Conservation (phyloP, 64 coral and sea anemone genomes). For the Stylophora pistillata region DNA sequence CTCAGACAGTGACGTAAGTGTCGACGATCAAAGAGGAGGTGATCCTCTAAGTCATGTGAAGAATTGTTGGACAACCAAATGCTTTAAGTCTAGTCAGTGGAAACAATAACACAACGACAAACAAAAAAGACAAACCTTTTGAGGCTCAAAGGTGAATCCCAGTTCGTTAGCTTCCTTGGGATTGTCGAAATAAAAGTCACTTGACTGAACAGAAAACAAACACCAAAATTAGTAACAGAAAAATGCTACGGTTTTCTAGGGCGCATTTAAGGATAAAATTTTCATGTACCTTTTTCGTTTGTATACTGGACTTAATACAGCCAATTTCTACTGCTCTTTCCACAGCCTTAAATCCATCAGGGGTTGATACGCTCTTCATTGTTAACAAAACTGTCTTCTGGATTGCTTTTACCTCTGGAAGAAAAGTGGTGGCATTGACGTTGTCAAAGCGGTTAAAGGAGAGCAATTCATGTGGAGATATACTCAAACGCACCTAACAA, state of each 20-base stretch:
- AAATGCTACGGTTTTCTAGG: neutral
- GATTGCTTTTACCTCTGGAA: conserved; percentile 63
- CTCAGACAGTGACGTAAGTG: no score
- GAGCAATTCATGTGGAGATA: no score
- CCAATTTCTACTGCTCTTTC: conserved; percentile 85
- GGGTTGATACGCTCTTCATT: conserved; percentile 75
- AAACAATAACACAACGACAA: neutral
- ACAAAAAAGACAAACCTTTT: conserved; percentile 55
- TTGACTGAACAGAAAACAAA: conserved; percentile 67
- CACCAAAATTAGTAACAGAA: neutral
- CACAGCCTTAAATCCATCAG: conserved; percentile 74
- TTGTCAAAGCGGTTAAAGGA: no score
- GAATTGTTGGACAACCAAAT: no score
- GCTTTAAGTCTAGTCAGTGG: no score
- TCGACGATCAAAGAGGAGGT: no score
- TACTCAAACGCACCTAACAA: no score
- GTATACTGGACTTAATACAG: conserved; percentile 79
- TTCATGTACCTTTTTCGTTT: conserved; percentile 77
- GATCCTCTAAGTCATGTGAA: no score
- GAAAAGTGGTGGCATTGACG: neutral
- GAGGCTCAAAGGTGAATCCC: conserved; percentile 95
- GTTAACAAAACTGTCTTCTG: conserved; percentile 65
- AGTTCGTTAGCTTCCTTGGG: conserved; percentile 93
- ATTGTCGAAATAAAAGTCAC: conserved; percentile 93
- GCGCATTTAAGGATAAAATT: neutral